A percentile compares a stretch with the other conserved stretches of the same genome.
Conservation (phyloP, 2,888 invertebrate genomes). For the Coenonympha glycerion region DNA sequence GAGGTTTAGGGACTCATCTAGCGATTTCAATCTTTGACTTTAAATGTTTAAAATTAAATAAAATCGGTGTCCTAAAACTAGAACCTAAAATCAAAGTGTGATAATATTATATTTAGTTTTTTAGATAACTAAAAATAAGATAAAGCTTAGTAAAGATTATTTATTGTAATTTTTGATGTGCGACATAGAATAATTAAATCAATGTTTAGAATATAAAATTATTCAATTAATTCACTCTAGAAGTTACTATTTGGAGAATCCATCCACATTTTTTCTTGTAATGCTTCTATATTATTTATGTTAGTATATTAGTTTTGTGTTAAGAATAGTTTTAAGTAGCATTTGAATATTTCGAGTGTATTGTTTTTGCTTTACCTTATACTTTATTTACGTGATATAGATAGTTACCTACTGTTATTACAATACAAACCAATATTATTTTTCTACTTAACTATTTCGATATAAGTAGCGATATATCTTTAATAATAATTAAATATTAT, state of each 20-base stretch:
- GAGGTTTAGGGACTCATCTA: too few relatives aligned
- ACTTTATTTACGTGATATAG: neutral
- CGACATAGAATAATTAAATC: too few relatives aligned
- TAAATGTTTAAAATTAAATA: neutral
- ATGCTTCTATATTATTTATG: conserved; percentile 32
- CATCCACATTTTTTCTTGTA: conserved; percentile 20
- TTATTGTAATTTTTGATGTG: too few relatives aligned
- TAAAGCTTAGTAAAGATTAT: too few relatives aligned
- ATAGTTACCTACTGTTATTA: neutral
- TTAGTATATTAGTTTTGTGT: conserved; percentile 33
- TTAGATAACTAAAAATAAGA: conserved; percentile 25
- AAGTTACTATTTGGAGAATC: neutral
- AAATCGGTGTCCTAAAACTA: conserved; percentile 7
- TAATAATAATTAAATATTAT: too few relatives aligned
- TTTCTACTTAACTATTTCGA: neutral
- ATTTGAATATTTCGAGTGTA: neutral
- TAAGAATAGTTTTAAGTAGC: neutral
- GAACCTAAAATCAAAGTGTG: conserved; percentile 39
- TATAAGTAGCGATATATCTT: neutral
- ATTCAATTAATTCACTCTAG: neutral
- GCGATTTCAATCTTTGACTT: too few relatives aligned
- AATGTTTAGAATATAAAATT: too few relatives aligned
- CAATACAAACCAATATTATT: neutral
- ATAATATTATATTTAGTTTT: conserved; percentile 42
- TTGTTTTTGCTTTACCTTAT: neutral